Evolutionary conservation across 2,797 vertebrate species (phyloP).

Genomic region (Eulemur mongoz): DNA sequence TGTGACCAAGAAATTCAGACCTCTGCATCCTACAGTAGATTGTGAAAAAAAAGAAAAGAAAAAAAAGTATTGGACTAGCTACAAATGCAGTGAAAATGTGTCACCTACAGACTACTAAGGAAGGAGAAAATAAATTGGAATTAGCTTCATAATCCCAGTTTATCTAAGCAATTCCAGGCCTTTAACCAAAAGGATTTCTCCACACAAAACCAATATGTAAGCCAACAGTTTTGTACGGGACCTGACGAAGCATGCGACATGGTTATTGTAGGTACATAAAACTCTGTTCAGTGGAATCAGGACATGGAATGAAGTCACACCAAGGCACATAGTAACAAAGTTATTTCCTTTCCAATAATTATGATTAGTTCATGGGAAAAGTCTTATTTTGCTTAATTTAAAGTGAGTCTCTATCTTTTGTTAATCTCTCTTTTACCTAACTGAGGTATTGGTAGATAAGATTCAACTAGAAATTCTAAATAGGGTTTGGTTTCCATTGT

Average conservation of each 20-base stretch:
- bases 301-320: neutral
- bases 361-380: neutral
- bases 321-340: neutral
- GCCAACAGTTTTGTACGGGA: neutral
- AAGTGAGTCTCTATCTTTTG: neutral
- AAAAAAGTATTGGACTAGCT: neutral
- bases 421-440: neutral
- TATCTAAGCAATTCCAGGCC: neutral
- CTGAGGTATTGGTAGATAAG: neutral
- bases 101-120: neutral
- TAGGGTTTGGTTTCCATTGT: neutral
- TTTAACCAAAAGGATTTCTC: neutral
- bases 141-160: neutral
- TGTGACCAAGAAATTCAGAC: neutral
- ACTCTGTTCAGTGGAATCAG: neutral
- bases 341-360: neutral
- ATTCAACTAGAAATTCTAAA: neutral
- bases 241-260: neutral
- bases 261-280: neutral
- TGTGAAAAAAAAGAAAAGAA: neutral
- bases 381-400: neutral
- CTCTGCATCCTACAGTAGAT: neutral
- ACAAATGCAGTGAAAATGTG: neutral
- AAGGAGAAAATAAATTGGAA: neutral
- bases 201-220: neutral